Evolutionary conservation across 2,797 vertebrate species (phyloP).

Genomic region (Halcyon leucocephala): DNA sequence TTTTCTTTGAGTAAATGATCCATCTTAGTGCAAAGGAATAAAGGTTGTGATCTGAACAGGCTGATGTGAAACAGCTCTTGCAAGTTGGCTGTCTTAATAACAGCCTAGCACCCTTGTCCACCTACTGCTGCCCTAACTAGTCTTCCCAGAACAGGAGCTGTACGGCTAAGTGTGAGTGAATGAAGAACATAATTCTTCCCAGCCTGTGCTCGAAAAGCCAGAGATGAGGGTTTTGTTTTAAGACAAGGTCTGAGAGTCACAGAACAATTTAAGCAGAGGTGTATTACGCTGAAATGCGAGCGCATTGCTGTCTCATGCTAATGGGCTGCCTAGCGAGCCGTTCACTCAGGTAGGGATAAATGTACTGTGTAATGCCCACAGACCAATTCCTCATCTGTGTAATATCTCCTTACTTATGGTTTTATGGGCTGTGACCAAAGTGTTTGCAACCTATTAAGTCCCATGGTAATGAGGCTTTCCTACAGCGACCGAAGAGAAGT

Average conservation of each 20-base stretch:
- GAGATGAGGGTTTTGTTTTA: background rate
- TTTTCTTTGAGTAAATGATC: background rate
- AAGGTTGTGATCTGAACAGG: background rate
- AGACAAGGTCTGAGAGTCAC: background rate
- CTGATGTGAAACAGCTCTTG: background rate
- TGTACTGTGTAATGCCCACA: background rate
- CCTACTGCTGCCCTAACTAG: background rate
- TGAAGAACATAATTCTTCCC: background rate
- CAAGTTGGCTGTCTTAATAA: background rate
- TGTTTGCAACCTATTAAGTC: background rate
- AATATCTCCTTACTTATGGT: background rate
- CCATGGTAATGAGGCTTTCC: background rate
- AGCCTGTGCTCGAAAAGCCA: background rate
- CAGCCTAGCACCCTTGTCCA: background rate
- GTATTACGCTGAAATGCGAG: background rate
- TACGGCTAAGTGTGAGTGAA: background rate
- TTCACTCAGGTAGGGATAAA: background rate
- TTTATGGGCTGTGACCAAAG: background rate
- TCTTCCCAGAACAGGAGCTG: background rate
- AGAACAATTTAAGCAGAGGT: background rate
- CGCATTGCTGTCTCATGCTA: background rate
- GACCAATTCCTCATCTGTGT: background rate
- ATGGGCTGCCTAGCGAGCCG: background rate
- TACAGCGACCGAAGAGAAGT: fast-evolving
- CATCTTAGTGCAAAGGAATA: background rate